Percentiles rank a stretch among this genome's conserved stretches.
Conservation (phyloP, 2,113 vertebrate genomes). For the Charadrius vociferus region DNA sequence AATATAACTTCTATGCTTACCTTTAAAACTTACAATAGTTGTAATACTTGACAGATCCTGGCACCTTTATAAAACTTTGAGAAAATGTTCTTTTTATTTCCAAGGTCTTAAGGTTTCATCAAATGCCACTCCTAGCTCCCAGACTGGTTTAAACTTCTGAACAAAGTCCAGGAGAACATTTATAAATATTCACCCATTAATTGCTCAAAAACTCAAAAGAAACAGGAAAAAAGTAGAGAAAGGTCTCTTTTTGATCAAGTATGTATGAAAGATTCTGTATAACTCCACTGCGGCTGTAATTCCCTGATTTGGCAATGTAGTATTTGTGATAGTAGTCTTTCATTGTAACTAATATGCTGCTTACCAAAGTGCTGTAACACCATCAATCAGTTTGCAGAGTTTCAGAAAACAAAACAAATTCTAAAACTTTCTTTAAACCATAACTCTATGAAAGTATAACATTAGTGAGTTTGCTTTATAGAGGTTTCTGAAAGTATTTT, state of each 20-base stretch:
- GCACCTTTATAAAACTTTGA: neutral
- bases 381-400: neutral
- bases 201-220: neutral
- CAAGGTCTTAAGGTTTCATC: neutral
- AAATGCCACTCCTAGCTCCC: neutral
- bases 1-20: neutral
- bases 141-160: neutral
- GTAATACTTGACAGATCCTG: neutral
- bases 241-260: neutral
- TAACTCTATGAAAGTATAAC: neutral
- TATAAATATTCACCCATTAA: neutral
- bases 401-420: constrained; percentile 1
- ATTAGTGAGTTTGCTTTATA: neutral
- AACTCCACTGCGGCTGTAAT: neutral
- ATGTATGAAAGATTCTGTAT: neutral
- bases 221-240: neutral
- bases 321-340: neutral
- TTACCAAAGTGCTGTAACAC: neutral
- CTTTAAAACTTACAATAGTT: neutral
- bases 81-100: neutral
- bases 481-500: neutral
- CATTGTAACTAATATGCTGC: constrained; percentile 9
- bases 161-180: neutral
- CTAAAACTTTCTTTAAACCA: neutral
- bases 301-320: neutral